Evolutionary conservation across 2,797 vertebrate species (phyloP), one percentile per base, ranked within the genome.

Genomic region (Leptoclinus maculatus): DNA sequence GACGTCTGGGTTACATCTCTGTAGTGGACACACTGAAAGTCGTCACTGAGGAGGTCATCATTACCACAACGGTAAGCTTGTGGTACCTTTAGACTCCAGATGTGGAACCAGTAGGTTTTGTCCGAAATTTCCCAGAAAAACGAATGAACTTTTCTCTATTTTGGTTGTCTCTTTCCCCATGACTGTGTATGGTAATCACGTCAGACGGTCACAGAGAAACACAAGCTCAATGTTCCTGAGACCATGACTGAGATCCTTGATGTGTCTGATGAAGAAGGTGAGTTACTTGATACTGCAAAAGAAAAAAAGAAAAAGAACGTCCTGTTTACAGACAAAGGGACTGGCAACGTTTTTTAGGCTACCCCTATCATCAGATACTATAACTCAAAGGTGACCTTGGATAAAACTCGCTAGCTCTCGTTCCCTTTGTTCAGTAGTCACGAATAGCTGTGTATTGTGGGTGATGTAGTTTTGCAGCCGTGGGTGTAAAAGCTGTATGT

Each of bases 211-310:
- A 99, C 97, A 36, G 98, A 99, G 89, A 99, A 99, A 94, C 98
- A 99, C 92, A 99, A 99, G 91, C 94, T 99, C 49, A 99, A 99
- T 80, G 98, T 99, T 66, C 98, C 98, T 0, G 98, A 99, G 93
- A 99, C 98, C 9, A 99, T 99, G 98, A 99, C 96, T 0, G 98
- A 99, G 89, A 96, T 99, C 65, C 96, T 99, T 41, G 98, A 99
- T 85, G 98, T 99, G 51, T 99, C 98, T 29, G 98, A 99, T 93
- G 98, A 99, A 87, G 98, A 99, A 92, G 98, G 98, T 99, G 86
- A 97, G 97, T 80, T 51, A 36, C 39, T 47, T 38, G 8, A 13
- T 36, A 62, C 10, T 16, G 7, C 54, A 54, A 54, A n/a, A 8
- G 7, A 75, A 45, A 56, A 66, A 45, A 25, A 43, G 36, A 43